These are phyloP conservation scores for Brachyrhaphis roseni DNA, from an alignment of 2,797 vertebrate species.

Conservation along the genomic window DNA sequence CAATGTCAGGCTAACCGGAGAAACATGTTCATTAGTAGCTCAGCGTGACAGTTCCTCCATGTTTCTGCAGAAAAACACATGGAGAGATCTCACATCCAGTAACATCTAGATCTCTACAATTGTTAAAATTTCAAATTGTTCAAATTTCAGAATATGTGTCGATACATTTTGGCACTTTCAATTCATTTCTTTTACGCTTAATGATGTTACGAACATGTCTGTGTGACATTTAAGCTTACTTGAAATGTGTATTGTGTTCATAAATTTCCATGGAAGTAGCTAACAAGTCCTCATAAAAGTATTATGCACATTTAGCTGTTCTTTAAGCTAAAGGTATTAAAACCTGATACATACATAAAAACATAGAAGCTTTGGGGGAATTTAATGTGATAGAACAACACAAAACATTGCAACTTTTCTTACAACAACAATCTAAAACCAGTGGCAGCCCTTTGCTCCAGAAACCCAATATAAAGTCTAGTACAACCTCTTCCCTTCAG, in stretches of 20 bases:
- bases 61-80: neutral
- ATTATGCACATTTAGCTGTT: neutral
- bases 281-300: neutral
- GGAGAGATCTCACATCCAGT: neutral
- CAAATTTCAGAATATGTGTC: neutral
- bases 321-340: neutral
- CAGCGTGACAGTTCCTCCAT: neutral
- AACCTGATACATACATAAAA: neutral
- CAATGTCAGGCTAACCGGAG: neutral
- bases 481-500: neutral
- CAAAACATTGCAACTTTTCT: neutral
- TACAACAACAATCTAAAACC: neutral
- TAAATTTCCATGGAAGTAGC: neutral
- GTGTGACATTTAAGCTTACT: neutral
- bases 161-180: neutral
- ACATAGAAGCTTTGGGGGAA: too few species aligned
- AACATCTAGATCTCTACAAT: neutral
- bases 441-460: neutral
- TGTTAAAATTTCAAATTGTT: neutral
- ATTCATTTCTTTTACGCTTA: neutral
- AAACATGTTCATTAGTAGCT: neutral
- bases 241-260: neutral
- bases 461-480: neutral
- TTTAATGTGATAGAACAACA: too few species aligned
- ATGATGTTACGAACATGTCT: neutral